Base-by-base conservation (phyloP, 2,113 vertebrate genomes). In the Ahaetulla prasina region DNA sequence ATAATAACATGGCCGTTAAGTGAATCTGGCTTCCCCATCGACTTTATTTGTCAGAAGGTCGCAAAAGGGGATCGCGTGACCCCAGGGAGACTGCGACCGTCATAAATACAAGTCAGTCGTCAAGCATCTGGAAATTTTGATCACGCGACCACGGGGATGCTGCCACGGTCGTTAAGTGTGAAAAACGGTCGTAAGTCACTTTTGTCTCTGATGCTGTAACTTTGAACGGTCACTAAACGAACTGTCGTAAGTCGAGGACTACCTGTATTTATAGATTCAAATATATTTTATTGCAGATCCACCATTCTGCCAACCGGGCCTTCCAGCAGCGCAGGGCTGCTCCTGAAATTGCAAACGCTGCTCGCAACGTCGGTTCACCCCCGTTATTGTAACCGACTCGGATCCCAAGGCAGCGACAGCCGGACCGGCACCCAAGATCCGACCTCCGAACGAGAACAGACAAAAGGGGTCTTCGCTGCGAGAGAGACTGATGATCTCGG, bases 241-340 rank as follows among this genome's bases (percentile, higher is more conserved):
- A n/a, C 4, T 16, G 63, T 68, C 5, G 5, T 68, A 68, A 35
- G 63, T 68, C 30, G 14, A 68, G 63, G 63, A 68, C 63, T 35
- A 68, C 63, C 63, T 68, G 60, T 63, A 63, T 63, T n/a, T 2
- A 88, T 20, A 57, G 0, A 0, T 0, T 52, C 4, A 63, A 49
- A 54, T 55, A 88, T 52, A 1, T 94, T 95, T 95, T 95, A 94
- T 93, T 95, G 93, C 2, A 91, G 89, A 93, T 88, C 94, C 92
- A 86, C 0, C 0, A 91, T 87, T 89, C 87, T 47, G 6, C 3
- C 16, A 22, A 22, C 27, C 0, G 3, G 43, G 25, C 35, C 9
- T 14, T 27, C 63, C 18, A 27, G 20, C 45, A 3, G 9, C 6
- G 4, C 0, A 35, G 30, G 25, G 63, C 50, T 55, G 87, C 27